Percentiles rank a stretch among this genome's conserved stretches.
These are phyloP conservation scores for Acleris literana DNA, from an alignment of 2,888 invertebrate genomes.

Conservation along the genomic window DNA sequence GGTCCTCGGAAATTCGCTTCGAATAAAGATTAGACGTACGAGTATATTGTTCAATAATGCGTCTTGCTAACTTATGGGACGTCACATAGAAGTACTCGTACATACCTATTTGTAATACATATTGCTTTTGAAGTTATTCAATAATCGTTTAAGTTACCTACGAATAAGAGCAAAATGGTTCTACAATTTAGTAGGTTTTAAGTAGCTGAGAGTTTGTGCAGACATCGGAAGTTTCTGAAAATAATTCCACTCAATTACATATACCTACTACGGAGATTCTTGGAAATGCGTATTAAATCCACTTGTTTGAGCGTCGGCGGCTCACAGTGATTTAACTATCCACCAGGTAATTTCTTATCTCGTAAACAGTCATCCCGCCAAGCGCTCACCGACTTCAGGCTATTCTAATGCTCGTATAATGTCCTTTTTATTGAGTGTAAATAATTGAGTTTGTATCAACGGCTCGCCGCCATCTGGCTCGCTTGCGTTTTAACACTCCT, in stretches of 20 bases:
- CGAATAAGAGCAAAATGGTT: too few relatives aligned
- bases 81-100: too few relatives aligned
- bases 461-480: slow-evolving; percentile 74
- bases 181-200: too few relatives aligned
- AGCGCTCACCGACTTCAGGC: slow-evolving; percentile 57
- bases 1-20: too few relatives aligned
- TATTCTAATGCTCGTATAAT: slow-evolving; percentile 79
- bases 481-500: slow-evolving; percentile 74
- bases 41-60: too few relatives aligned
- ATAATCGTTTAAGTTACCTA: too few relatives aligned
- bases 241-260: slow-evolving; percentile 25
- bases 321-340: slow-evolving; percentile 30
- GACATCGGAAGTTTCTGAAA: neutral
- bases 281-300: slow-evolving; percentile 26
- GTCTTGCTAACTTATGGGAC: too few relatives aligned
- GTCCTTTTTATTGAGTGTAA: slow-evolving; percentile 83
- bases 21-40: too few relatives aligned
- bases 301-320: slow-evolving; percentile 27
- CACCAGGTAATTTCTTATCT: slow-evolving; percentile 52
- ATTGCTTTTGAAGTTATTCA: too few relatives aligned
- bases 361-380: slow-evolving; percentile 52
- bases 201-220: too few relatives aligned
- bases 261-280: neutral
- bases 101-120: too few relatives aligned
- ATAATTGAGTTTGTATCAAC: slow-evolving; percentile 82